Evolutionary conservation across 2,113 vertebrate species (phyloP), one percentile per base, ranked within the genome.

Genomic region (Cercocebus atys): DNA sequence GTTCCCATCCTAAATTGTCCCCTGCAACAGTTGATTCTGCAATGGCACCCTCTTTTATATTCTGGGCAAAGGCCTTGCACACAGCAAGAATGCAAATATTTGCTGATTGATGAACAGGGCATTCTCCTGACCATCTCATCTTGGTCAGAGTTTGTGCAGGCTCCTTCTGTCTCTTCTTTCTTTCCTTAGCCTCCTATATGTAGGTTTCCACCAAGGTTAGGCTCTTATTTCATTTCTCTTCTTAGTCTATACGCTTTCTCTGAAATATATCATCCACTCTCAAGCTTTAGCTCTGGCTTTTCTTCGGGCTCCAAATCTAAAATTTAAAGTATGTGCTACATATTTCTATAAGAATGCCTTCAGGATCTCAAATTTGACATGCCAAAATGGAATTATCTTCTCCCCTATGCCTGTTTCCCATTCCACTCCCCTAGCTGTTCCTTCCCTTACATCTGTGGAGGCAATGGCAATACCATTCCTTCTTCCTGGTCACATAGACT

Each of bases 301-400:
- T 88, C 57, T 94, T 86, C 25, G 59, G 81, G 72, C 38, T 85
- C 78, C 50, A 88, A 95, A 50, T 30, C 95, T 84, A 76, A 90
- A 95, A 82, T 45, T n/a, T 66, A 20, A 95, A 88, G 66, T 30
- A 52, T 45, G 20, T 17, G 45, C 78, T 88, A 66, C 66, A 79
- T 22, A 59, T n/a, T 52, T 85, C 12, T 8, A 75, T 8, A 61
- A 66, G 72, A 25, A 66, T 59, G 59, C 20, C n/a, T 93, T 81
- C 38, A 93, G 45, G 25, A 76, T n/a, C 76, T 96, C 76, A 40
- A 64, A 90, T 80, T 38, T 68, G 91, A 92, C 61, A 61, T 16
- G n/a, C 43, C 50, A 38, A 70, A 50, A 75, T 25, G 18, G 27
- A 87, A 90, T 92, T 70, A 38, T 6, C 47, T 40, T 43, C 52